A percentile compares a stretch with the other conserved stretches of the same genome.
These are phyloP conservation scores for Aphaenogaster rudis DNA, from an alignment of 1,140 invertebrate genomes.

Conservation along the genomic window DNA sequence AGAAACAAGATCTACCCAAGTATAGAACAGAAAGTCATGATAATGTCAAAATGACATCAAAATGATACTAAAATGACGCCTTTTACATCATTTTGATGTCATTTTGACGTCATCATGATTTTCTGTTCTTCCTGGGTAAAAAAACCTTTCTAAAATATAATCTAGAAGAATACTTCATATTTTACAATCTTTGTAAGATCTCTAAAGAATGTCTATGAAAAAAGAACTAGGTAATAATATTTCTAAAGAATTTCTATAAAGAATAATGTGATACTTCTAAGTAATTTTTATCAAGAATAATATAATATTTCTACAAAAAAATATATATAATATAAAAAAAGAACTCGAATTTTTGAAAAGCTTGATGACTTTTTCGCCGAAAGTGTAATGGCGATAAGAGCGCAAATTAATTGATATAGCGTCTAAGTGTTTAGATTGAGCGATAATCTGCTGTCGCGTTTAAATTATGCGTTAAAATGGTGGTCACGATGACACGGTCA, in stretches of 20 bases:
- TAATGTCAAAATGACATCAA: too few relatives aligned
- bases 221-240: background rate
- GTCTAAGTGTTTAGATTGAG: background rate
- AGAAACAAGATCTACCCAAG: background rate
- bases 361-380: too few relatives aligned
- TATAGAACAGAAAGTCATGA: too few relatives aligned
- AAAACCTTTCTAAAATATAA: background rate
- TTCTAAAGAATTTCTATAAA: background rate
- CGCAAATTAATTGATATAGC: background rate
- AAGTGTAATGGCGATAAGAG: background rate
- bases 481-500: constrained; percentile 1
- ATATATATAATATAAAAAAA: background rate
- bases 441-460: constrained; percentile 16
- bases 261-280: background rate
- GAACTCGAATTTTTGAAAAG: background rate
- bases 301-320: background rate
- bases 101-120: too few relatives aligned
- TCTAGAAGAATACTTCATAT: background rate
- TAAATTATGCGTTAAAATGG: constrained; percentile 6
- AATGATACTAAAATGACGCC: too few relatives aligned
- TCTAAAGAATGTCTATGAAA: background rate
- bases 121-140: too few relatives aligned
- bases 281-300: background rate
- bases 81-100: too few relatives aligned
- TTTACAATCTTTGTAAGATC: background rate